phyloP scores from a whole-genome alignment of 2,113 vertebrate genomes.

The Colinus virginianus region DNA sequence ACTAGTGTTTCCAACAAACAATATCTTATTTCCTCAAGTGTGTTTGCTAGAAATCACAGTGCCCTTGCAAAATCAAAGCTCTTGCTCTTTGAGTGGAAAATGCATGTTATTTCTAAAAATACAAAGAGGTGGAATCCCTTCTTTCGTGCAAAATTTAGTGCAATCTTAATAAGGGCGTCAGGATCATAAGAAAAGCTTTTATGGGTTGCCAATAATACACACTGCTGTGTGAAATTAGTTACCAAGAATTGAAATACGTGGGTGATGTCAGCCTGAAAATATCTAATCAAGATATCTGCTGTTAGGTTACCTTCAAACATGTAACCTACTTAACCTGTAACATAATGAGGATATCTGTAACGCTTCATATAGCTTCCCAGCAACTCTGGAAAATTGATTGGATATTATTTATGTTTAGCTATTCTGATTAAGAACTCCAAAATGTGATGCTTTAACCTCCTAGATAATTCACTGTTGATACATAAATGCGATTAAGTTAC shows the following conservation, averaged over 20 bases:
- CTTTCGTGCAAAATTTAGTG: background rate
- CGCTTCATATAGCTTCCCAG: slow-evolving; percentile 16
- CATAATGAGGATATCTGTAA: slow-evolving; percentile 52
- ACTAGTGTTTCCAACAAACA: background rate
- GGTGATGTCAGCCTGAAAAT: slow-evolving; percentile 33
- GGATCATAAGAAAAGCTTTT: slow-evolving; percentile 2
- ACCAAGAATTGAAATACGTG: background rate
- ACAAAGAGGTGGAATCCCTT: background rate
- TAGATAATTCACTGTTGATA: background rate
- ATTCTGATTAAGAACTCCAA: background rate
- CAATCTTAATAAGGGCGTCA: background rate
- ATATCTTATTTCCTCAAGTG: background rate
- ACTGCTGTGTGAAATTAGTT: slow-evolving; percentile 13
- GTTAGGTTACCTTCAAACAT: slow-evolving; percentile 23
- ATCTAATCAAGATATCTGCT: slow-evolving; percentile 40
- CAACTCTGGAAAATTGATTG: slow-evolving; percentile 2
- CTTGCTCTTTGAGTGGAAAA: background rate
- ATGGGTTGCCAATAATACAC: background rate
- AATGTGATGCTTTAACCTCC: background rate
- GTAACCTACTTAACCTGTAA: slow-evolving; percentile 45
- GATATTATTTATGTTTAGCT: slow-evolving; percentile 4
- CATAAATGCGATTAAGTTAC: background rate
- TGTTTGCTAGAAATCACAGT: background rate
- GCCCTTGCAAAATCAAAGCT: background rate
- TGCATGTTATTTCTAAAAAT: background rate